Evolutionary conservation across 1,140 invertebrate genomes (phyloP).

Genomic region (Anadara kagoshimensis): DNA sequence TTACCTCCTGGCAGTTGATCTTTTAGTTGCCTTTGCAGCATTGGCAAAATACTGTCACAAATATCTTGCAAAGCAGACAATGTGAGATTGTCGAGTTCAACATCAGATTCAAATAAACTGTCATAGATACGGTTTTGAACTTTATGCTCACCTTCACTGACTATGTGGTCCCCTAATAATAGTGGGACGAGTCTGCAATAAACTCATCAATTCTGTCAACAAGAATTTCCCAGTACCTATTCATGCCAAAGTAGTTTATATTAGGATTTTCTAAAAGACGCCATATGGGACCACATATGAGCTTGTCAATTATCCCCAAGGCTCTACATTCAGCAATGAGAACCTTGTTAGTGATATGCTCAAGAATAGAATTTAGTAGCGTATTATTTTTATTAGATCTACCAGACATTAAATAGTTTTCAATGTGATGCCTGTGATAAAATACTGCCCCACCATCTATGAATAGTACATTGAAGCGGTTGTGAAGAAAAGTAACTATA

Average conservation of each 20-base stretch:
- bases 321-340: conserved; percentile 7
- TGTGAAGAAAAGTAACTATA: conserved; percentile 13
- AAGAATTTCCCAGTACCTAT: background rate
- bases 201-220: background rate
- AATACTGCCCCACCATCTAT: conserved; percentile 3
- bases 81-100: background rate
- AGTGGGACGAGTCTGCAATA: background rate
- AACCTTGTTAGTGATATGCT: background rate
- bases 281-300: conserved; percentile 1
- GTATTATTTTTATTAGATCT: conserved; percentile 2
- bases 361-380: background rate
- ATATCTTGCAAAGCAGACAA: background rate
- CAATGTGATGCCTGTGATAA: background rate
- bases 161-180: background rate
- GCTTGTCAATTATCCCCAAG: background rate
- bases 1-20: conserved; percentile 4
- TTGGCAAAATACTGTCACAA: background rate
- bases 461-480: conserved; percentile 9
- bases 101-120: background rate
- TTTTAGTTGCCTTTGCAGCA: background rate
- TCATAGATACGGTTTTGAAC: background rate
- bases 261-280: background rate
- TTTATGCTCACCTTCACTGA: background rate
- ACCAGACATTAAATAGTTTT: background rate
- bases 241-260: background rate